These are phyloP conservation scores for Chrysotoxum bicinctum DNA, from an alignment of 2,888 invertebrate species.

Conservation along the genomic window DNA sequence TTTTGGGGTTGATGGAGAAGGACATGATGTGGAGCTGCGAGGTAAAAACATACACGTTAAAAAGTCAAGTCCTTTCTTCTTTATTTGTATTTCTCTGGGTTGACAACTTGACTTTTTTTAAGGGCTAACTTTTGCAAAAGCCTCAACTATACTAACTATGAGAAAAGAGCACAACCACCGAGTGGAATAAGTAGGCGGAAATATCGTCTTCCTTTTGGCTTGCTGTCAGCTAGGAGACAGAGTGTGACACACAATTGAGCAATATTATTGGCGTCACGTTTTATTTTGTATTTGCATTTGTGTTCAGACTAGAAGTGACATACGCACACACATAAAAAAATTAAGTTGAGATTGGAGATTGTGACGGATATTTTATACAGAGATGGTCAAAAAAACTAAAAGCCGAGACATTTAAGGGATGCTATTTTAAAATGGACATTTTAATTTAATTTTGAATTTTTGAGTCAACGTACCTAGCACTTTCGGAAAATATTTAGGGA, in stretches of 20 bases:
- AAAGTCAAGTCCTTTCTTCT: slow-evolving; percentile 63
- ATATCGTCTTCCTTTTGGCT: slow-evolving; percentile 55
- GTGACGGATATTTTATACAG: background rate
- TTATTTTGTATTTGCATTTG: slow-evolving; percentile 69
- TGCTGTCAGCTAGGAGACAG: slow-evolving; percentile 66
- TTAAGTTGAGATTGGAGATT: slow-evolving; percentile 10
- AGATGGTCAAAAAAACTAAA: slow-evolving; percentile 8
- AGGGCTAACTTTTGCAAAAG: slow-evolving; percentile 39
- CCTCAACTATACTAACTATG: slow-evolving; percentile 16
- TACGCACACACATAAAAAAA: background rate
- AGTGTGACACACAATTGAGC: slow-evolving; percentile 72
- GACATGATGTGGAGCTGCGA: background rate
- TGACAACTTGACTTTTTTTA: slow-evolving; percentile 43
- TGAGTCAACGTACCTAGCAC: background rate
- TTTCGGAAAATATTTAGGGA: background rate
- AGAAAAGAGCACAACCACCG: slow-evolving; percentile 5
- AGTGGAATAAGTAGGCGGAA: slow-evolving; percentile 58
- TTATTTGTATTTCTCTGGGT: slow-evolving; percentile 61
- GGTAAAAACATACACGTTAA: slow-evolving; percentile 33
- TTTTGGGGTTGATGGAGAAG: slow-evolving; percentile 26
- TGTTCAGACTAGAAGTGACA: slow-evolving; percentile 24
- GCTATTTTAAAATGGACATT: slow-evolving; percentile 19
- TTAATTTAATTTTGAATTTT: slow-evolving; percentile 36
- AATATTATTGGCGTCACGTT: slow-evolving; percentile 72
- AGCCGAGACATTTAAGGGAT: background rate